Conservation (phyloP, 2,113 vertebrate genomes). For the Thunnus thynnus region DNA sequence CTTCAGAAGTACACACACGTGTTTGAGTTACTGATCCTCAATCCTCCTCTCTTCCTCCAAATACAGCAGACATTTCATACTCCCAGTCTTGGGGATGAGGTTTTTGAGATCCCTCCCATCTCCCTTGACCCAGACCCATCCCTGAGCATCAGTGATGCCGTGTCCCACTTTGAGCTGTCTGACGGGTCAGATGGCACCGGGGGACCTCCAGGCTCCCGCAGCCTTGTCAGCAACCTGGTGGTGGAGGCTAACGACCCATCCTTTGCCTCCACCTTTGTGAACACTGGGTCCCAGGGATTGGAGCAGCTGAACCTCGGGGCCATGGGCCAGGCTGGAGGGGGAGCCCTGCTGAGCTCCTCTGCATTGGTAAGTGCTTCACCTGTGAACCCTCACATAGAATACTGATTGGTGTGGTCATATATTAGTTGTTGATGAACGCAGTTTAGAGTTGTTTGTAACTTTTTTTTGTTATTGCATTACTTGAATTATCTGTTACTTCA, state of each 20-base stretch:
- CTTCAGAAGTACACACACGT: not conserved
- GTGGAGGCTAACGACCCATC: constrained; percentile 86
- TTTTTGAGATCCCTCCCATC: constrained; percentile 94
- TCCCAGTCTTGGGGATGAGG: constrained; percentile 93
- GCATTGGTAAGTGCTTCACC: constrained; percentile 68
- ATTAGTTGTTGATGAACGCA: not conserved
- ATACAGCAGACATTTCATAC: constrained; percentile 91
- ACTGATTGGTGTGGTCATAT: not conserved
- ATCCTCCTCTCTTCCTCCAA: not conserved
- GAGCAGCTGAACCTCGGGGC: constrained; percentile 89
- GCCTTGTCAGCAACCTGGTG: constrained; percentile 87
- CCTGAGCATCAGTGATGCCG: constrained; percentile 88
- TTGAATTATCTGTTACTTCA: no score
- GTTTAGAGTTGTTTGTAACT: not conserved
- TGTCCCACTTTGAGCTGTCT: constrained; percentile 89
- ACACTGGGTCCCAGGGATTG: constrained; percentile 81
- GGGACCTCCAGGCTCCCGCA: constrained; percentile 78
- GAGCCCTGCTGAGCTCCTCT: constrained; percentile 83
- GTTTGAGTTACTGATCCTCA: not conserved
- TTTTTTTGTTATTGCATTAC: not conserved
- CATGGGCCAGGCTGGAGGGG: constrained; percentile 87
- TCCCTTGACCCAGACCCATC: constrained; percentile 91
- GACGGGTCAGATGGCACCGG: constrained; percentile 77
- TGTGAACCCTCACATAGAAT: not conserved
- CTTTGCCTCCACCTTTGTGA: constrained; percentile 86